Percentiles rank a stretch among this genome's conserved stretches.
Conservation (phyloP, 2,888 invertebrate species). For the Achlya flavicornis region DNA sequence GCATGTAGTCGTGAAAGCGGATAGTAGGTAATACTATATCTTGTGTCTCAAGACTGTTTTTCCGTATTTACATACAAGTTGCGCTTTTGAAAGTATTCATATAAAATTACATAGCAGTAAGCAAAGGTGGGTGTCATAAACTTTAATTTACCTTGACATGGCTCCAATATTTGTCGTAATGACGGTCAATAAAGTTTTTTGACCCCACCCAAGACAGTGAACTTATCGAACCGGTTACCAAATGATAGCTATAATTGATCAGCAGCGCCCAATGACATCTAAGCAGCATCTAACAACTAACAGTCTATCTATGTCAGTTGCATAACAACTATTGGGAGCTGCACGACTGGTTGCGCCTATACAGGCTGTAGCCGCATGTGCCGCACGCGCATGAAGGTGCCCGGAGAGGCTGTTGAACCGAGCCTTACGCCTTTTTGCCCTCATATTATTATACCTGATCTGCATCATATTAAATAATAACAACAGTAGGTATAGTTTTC, state of each 20-base stretch:
- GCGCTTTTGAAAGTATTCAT: background rate
- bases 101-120: conserved; percentile 7
- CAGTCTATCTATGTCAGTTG: conserved; percentile 39
- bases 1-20: conserved; percentile 36
- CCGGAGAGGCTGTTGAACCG: conserved; percentile 2
- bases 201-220: conserved; percentile 66
- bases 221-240: conserved; percentile 63
- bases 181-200: conserved; percentile 56
- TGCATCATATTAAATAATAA: background rate
- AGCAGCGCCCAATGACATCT: background rate
- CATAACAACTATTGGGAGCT: conserved; percentile 38
- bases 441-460: conserved; percentile 3
- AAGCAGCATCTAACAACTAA: conserved; percentile 10
- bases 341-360: conserved; percentile 27
- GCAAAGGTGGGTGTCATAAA: conserved; percentile 48
- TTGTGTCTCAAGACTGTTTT: too few relatives aligned
- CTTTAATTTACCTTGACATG: conserved; percentile 40
- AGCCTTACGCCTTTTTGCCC: conserved; percentile 4
- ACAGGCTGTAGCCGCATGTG: conserved; percentile 14
- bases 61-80: too few relatives aligned
- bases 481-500: background rate
- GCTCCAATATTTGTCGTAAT: conserved; percentile 38
- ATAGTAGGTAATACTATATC: too few relatives aligned
- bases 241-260: conserved; percentile 39
- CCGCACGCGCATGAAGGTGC: background rate